Evolutionary conservation across 2,113 vertebrate species (phyloP).

Genomic region (Hemiscyllium ocellatum): DNA sequence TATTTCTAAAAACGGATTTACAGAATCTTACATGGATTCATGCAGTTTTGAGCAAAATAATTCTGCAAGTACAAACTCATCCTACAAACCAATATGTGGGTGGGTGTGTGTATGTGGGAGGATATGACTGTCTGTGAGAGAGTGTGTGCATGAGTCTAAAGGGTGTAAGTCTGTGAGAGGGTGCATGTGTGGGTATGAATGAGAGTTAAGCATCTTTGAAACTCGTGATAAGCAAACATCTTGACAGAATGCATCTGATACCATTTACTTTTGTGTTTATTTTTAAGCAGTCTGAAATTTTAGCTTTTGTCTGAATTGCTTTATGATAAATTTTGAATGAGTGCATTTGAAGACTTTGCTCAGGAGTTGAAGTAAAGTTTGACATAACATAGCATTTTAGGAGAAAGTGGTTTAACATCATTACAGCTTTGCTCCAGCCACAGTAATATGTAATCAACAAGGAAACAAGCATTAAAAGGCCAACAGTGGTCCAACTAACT

Average conservation of each 20-base stretch:
- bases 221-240: not conserved
- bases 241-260: not conserved
- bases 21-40: too few relatives aligned
- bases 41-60: too few relatives aligned
- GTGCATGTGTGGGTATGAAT: too few relatives aligned
- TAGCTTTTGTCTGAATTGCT: not conserved
- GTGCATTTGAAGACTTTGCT: not conserved
- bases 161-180: too few relatives aligned
- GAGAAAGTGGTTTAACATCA: not conserved
- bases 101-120: too few relatives aligned
- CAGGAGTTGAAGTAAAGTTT: not conserved
- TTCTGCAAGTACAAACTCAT: too few relatives aligned
- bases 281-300: not conserved
- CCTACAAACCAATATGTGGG: too few relatives aligned
- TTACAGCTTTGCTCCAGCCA: not conserved
- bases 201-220: not conserved
- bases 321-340: not conserved
- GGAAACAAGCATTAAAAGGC: not conserved
- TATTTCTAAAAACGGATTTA: too few relatives aligned
- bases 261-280: not conserved
- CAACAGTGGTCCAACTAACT: not conserved
- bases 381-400: not conserved
- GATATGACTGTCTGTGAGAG: too few relatives aligned
- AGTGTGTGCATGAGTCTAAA: too few relatives aligned
- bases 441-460: not conserved